Conservation (phyloP, 2,888 invertebrate species). For the Temnothorax ravouxi region DNA sequence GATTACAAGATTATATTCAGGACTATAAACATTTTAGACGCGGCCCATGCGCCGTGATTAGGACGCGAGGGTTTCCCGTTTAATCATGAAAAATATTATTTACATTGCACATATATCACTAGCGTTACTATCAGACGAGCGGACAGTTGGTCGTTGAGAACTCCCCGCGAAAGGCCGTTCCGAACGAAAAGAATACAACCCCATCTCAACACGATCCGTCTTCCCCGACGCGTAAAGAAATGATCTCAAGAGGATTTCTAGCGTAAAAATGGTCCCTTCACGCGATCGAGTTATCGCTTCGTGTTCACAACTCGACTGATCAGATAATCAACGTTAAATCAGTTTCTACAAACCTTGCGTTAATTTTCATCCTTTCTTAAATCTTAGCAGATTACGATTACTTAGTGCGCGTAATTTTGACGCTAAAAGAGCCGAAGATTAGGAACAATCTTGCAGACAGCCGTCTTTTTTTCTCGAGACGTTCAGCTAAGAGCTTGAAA, state of each 20-base stretch:
- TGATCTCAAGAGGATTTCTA: not conserved
- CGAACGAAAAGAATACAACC: conserved; percentile 35
- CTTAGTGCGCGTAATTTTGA: not conserved
- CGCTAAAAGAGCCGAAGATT: not conserved
- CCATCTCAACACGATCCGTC: conserved; percentile 23
- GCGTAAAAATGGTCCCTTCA: conserved; percentile 9
- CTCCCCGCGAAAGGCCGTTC: conserved; percentile 51
- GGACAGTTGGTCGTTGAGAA: conserved; percentile 64
- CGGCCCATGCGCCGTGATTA: not conserved
- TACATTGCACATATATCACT: conserved; percentile 83
- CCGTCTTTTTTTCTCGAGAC: not conserved
- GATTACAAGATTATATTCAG: conserved; percentile 58
- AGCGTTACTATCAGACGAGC: conserved; percentile 62
- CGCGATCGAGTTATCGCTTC: conserved; percentile 13
- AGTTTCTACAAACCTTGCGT: not conserved
- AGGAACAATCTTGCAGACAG: not conserved
- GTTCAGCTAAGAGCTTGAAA: not conserved
- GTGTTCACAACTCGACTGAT: not conserved
- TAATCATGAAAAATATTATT: conserved; percentile 84
- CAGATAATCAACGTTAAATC: not conserved
- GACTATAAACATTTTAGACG: conserved; percentile 54
- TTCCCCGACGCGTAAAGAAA: conserved; percentile 3
- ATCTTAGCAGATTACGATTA: not conserved
- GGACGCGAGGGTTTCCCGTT: conserved; percentile 76
- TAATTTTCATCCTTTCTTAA: conserved; percentile 4